A percentile compares a stretch with the other conserved stretches of the same genome.
These are phyloP conservation scores for Halcyon senegalensis DNA, from an alignment of 2,113 vertebrate species.

Conservation along the genomic window DNA sequence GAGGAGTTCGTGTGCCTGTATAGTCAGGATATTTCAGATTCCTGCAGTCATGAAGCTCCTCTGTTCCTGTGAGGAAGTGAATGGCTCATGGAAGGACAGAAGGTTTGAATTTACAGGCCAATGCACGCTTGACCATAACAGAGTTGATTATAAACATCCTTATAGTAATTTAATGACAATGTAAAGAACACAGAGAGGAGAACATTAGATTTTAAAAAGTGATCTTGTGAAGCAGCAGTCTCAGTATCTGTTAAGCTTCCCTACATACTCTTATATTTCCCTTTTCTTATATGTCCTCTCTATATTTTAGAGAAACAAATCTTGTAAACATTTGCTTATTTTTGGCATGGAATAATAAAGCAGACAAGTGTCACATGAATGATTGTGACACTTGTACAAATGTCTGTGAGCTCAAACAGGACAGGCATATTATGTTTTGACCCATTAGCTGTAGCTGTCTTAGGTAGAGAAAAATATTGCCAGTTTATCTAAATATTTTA, in stretches of 20 bases:
- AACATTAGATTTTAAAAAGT: not conserved
- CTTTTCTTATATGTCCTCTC: not conserved
- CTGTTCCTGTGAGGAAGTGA: not conserved
- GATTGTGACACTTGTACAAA: conserved; percentile 60
- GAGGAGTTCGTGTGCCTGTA: not conserved
- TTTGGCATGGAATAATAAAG: conserved; percentile 57
- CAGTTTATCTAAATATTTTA: not conserved
- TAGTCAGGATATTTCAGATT: not conserved
- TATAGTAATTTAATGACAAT: not conserved
- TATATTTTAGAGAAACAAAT: conserved; percentile 28
- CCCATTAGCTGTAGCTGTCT: conserved; percentile 12
- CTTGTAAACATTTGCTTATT: conserved; percentile 24
- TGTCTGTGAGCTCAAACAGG: conserved; percentile 35
- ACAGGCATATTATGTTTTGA: conserved; percentile 59
- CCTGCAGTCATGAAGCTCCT: not conserved
- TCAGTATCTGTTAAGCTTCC: not conserved
- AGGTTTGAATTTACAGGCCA: conserved; percentile 21
- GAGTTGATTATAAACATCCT: not conserved
- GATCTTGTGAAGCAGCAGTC: not conserved
- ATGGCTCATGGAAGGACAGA: not conserved
- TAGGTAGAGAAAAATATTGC: not conserved
- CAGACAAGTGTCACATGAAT: conserved; percentile 61
- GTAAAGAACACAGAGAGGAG: not conserved
- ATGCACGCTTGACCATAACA: not conserved
- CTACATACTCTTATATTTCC: not conserved